Percentiles rank a stretch among this genome's conserved stretches.
Conservation (phyloP, 2,888 invertebrate species). For the Conchocele bisecta region DNA sequence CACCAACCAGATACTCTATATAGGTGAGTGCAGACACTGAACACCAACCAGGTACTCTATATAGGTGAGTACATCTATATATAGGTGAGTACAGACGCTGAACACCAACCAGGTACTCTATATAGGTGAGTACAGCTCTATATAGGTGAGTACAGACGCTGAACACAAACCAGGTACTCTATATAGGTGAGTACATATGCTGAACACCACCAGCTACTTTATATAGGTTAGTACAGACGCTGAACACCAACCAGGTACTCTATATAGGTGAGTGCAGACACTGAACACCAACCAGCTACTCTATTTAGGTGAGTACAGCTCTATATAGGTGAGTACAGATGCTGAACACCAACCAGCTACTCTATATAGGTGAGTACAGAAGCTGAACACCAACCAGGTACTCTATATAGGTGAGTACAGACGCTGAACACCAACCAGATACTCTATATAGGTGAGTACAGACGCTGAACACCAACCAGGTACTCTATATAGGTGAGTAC, state of each 20-base stretch:
- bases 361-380: not conserved
- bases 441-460: not conserved
- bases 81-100: not conserved
- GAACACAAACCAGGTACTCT: not conserved
- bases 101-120: not conserved
- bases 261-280: not conserved
- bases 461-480: not conserved
- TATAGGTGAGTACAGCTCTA: too few relatives aligned
- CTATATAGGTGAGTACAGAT: not conserved
- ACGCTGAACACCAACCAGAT: not conserved
- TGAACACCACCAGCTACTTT: not conserved
- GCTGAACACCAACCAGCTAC: not conserved
- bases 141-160: not conserved
- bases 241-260: not conserved
- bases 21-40: not conserved
- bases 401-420: not conserved
- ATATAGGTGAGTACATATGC: not conserved
- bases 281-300: constrained; percentile 4
- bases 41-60: not conserved
- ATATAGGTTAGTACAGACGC: not conserved
- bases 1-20: not conserved
- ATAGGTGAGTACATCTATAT: too few relatives aligned
- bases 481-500: constrained; percentile 40
- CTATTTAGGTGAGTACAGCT: constrained; percentile 38
- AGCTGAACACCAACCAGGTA: not conserved